Conservation (phyloP, 2,888 invertebrate genomes). For the Drosophila recens region DNA sequence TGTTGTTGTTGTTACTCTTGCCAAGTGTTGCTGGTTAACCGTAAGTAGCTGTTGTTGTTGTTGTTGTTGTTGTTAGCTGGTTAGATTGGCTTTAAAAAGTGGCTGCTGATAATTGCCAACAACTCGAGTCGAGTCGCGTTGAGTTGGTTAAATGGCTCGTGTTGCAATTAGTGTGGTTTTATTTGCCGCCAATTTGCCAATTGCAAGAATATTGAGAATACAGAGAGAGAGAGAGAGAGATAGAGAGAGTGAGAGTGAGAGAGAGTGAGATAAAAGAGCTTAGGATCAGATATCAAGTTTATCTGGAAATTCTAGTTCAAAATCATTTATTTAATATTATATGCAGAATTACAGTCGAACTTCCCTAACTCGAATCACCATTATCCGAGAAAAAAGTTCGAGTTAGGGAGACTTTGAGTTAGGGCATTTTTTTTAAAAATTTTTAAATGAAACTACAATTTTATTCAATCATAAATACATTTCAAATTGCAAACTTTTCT, state of each 20-base stretch:
- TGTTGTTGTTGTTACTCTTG: constrained; percentile 3
- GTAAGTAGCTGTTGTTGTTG: constrained; percentile 61
- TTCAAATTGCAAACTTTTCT: no score
- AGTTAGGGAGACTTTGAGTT: no score
- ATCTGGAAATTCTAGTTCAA: constrained; percentile 7
- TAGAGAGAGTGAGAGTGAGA: not conserved
- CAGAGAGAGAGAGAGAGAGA: not conserved
- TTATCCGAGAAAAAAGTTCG: no score
- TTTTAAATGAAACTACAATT: no score
- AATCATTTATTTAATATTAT: not conserved
- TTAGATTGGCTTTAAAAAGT: constrained; percentile 50
- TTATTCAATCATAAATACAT: no score
- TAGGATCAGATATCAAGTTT: constrained; percentile 17
- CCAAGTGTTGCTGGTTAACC: constrained; percentile 83
- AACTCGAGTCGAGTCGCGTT: constrained; percentile 26
- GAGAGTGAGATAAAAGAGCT: not conserved
- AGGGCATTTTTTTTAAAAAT: no score
- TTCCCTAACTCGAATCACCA: no score
- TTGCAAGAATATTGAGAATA: constrained; percentile 16
- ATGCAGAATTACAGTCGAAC: not conserved
- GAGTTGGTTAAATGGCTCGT: constrained; percentile 70
- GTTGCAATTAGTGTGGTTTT: constrained; percentile 74
- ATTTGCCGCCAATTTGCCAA: constrained; percentile 31
- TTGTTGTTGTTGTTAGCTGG: constrained; percentile 25
- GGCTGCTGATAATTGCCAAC: constrained; percentile 69